A percentile compares a stretch with the other conserved stretches of the same genome.
These are phyloP conservation scores for Chrysolina americana DNA, from an alignment of 2,888 invertebrate genomes.

Conservation along the genomic window DNA sequence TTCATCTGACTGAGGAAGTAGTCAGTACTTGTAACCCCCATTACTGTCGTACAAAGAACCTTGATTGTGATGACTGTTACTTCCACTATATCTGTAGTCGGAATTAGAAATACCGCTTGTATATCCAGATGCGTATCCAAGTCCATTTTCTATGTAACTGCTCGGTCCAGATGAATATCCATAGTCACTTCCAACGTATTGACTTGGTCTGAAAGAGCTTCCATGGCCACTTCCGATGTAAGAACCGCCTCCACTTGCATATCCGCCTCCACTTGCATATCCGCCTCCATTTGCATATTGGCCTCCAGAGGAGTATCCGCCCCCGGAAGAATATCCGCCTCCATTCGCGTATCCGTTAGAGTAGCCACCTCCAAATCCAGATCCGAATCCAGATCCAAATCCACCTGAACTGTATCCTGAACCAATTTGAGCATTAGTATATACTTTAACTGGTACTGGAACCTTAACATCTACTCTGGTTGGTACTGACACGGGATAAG, in stretches of 20 bases:
- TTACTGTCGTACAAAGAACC: constrained; percentile 52
- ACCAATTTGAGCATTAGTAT: constrained; percentile 50
- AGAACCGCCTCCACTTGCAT: constrained; percentile 12
- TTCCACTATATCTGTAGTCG: constrained; percentile 39
- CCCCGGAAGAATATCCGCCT: constrained; percentile 26
- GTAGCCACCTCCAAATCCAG: constrained; percentile 18
- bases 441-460: constrained; percentile 59
- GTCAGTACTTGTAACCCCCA: constrained; percentile 60
- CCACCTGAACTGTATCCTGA: constrained; percentile 35
- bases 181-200: background rate
- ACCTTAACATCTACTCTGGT: constrained; percentile 60
- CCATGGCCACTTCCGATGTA: background rate
- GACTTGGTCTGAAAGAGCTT: background rate
- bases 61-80: constrained; percentile 41
- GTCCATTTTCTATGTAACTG: constrained; percentile 34
- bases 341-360: background rate
- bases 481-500: constrained; percentile 61
- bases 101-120: constrained; percentile 39
- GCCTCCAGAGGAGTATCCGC: constrained; percentile 25
- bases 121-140: constrained; percentile 24
- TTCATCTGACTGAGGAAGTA: background rate
- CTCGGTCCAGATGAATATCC: constrained; percentile 39
- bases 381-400: constrained; percentile 16
- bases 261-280: constrained; percentile 10
- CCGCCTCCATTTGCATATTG: background rate